Base-by-base conservation (phyloP, 1,140 invertebrate genomes). In the Lycorma delicatula region DNA sequence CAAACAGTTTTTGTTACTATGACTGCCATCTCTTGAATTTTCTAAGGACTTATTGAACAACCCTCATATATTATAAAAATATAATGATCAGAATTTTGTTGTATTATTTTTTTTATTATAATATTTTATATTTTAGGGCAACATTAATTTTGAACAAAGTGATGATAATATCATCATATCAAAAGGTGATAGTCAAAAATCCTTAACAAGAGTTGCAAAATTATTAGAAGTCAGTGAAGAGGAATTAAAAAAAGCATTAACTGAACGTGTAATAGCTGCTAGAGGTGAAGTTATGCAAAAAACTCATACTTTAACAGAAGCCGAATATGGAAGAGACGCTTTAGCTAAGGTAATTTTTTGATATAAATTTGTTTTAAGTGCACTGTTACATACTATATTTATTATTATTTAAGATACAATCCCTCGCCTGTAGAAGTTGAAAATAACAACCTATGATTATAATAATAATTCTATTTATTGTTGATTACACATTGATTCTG, bases 211-310 rank as follows among this genome's bases (percentile, higher is more conserved):
- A 62, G 81, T 87, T 13, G 81, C 87, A 2, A 70, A 75, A 64
- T 78, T 92, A 47, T 74, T 97, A 6, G 79, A 82, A 20, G 88
- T 97, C 22, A 78, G 82, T 13, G 77, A 80, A 58, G 74, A 79
- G 9, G 84, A 88, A n/a, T 73, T 97, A 7, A 80, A 79, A 25
- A 80, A 81, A 26, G 82, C 91, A 1, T 73, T 98, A 60, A 89
- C 85, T 59, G 86, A 87, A 61, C 76, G 94, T 56, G 87, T 93
- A 23, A 93, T 98, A 66, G 90, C 94, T 2, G 93, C 93, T 0
- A 85, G 90, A 52, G 93, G 93, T 2, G 91, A 97, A 74, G 85
- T 97, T 2, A 91, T 98, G 79, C 84, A 89, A 69, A 97, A 97
- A 75, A 82, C 82, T 58, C 91, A 97, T 66, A 92, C 87, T 53